Conservation (phyloP, 2,797 vertebrate species). For the Squalus acanthias region DNA sequence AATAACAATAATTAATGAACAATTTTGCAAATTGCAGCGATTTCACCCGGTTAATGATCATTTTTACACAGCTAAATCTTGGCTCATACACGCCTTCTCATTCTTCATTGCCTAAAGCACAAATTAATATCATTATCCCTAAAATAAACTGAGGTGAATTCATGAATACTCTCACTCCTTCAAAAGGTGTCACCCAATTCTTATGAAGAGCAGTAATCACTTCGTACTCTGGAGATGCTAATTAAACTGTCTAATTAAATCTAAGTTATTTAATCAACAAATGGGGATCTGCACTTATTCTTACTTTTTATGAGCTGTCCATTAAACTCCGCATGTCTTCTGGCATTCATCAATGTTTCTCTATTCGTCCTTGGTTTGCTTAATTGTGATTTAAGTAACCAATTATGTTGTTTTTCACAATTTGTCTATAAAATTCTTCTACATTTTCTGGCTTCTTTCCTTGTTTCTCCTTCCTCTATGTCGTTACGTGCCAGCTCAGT, state of each 20-base stretch:
- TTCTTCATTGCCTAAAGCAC: not conserved
- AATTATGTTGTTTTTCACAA: not conserved
- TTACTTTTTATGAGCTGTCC: conserved; percentile 4
- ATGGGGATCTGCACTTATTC: not conserved
- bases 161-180: not conserved
- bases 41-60: not conserved
- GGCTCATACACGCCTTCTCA: not conserved
- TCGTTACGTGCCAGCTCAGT: not conserved
- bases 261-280: not conserved
- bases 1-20: not conserved
- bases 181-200: not conserved
- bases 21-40: not conserved
- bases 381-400: conserved; percentile 28
- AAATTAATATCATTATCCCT: not conserved
- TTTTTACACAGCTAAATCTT: not conserved
- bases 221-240: not conserved
- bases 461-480: not conserved
- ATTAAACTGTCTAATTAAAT: not conserved
- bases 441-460: not conserved
- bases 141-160: not conserved
- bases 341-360: not conserved
- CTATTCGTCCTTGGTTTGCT: not conserved
- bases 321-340: not conserved
- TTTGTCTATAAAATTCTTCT: not conserved
- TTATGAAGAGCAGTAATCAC: not conserved